Evolutionary conservation across 2,113 vertebrate genomes (phyloP).

Genomic region (Ivindomyrus marchei): DNA sequence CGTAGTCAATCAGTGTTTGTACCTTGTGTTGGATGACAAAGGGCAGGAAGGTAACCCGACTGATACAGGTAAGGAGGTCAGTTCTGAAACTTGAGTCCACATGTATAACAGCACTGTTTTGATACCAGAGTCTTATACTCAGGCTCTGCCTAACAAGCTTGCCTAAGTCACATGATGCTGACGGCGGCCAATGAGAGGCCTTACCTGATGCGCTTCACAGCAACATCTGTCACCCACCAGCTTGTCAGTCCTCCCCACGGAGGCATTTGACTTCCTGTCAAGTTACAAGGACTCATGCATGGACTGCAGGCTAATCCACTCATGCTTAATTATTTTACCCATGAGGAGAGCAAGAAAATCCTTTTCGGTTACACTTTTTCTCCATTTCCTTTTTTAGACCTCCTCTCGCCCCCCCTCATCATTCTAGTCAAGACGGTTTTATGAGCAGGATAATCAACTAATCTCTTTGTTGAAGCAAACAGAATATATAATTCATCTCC

Average conservation of each 20-base stretch:
- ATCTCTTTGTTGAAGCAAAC: constrained; percentile 36
- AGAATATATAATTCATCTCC: constrained; percentile 25
- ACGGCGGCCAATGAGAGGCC: neutral
- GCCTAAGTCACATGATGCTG: neutral
- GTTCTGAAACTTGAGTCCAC: neutral
- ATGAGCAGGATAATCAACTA: constrained; percentile 37
- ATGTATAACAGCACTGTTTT: neutral
- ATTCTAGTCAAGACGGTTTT: constrained; percentile 32
- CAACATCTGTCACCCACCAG: neutral
- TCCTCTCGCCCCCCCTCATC: neutral
- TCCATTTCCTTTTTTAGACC: neutral
- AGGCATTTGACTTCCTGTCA: neutral
- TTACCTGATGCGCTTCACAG: neutral
- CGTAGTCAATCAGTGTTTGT: neutral
- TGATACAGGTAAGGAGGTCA: neutral
- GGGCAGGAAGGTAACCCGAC: neutral
- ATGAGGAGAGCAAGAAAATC: constrained; percentile 26
- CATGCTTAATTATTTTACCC: constrained; percentile 32
- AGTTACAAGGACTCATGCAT: neutral
- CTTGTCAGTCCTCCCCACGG: neutral
- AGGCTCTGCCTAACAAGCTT: neutral
- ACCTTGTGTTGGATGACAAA: neutral
- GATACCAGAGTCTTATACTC: neutral
- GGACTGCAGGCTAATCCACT: constrained; percentile 29
- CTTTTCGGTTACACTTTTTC: constrained; percentile 1